Base-by-base conservation (phyloP, 53 echinoderm and acorn worm species). In the Paelopatides confundens region DNA sequence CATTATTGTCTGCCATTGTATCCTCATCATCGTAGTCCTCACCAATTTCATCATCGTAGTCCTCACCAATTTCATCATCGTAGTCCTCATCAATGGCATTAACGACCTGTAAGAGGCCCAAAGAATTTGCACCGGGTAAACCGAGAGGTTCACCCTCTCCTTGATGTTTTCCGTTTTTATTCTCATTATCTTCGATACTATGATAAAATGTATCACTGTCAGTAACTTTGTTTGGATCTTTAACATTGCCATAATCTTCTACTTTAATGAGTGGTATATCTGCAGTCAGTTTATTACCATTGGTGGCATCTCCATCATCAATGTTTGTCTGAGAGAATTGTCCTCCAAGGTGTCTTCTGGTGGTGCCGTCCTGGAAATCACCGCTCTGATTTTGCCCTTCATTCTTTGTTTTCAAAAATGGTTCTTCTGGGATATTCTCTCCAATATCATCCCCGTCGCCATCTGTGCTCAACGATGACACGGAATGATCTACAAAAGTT, bases 391-490 rank as follows among this genome's bases (percentile, higher is more conserved):
- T 15, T 23, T 23, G 26, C 6, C 24, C 58, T n/a, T 58, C n/a
- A 0, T 5, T 58, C 24, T n/a, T 21, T 58, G 18, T 21, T 4
- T 14, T 54, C 18, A 58, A 21, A 0, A 6, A 58, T 58, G 58
- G 58, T 6, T 58, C 58, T 6, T 18, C 58, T 6, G 21, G 18
- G 18, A 0, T 21, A 58, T 58, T 21, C 21, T 58, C 58, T 6
- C 6, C 58, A 17, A 23, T 23, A 21, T 58, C 58, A 2, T 54
- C 54, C 12, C n/a, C 30, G 17, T 79, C 79, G 3, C 79, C 79
- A 54, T 79, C 79, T 31, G 53, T 79, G 79, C 79, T 79, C 35
- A 79, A 11, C 8, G 79, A 79, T 28, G 79, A 50, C 51, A 52
- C 51, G 23, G 79, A 79, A 27, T 79, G 79, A 49, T 79, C 79